Base-by-base conservation (phyloP, 2,113 vertebrate species). In the Anolis sagrei region DNA sequence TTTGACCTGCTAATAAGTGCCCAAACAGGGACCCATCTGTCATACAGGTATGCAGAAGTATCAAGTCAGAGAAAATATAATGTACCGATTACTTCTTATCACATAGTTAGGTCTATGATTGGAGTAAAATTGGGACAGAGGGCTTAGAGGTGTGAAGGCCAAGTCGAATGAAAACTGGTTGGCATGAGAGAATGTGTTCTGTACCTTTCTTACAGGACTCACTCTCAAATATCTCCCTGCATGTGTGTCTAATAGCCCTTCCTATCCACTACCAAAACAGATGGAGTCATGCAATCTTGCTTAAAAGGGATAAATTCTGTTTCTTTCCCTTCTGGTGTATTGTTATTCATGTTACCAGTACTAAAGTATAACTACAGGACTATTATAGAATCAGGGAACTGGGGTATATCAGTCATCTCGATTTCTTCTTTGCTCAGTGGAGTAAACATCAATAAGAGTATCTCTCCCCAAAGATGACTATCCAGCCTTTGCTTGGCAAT, bases 1-100 rank as follows among this genome's bases (percentile, higher is more conserved):
- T 97, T 96, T 96, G 95, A 97, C 96, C 95, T 97, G 97, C 94
- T 93, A 92, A 84, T 89, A 93, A 95, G 85, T 97, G 97, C 96
- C 95, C 95, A 94, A 95, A 94, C 96, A 95, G 89, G 90, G 95
- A 93, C 93, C 96, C 92, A 93, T 94, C 96, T 95, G 93, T 94
- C 92, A 91, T 87, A 83, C 74, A 89, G 89, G 86, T 87, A 95
- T 88, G 87, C 90, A 79, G 84, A 79, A 89, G 93, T 90, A 69
- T 93, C 94, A 88, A 88, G 89, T 91, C 88, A 86, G 88, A 88
- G 85, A 34, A 64, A 89, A 90, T 94, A 91, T 84, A 83, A 88
- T 89, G 92, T 93, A 91, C 89, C 90, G 91, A 93, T 88, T 85
- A 94, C 93, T 92, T 94, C 94, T 96, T 96, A 95, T 95, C 87